phyloP scores from a whole-genome alignment of 2,797 vertebrate genomes.

The Eupleurogrammus muticus region DNA sequence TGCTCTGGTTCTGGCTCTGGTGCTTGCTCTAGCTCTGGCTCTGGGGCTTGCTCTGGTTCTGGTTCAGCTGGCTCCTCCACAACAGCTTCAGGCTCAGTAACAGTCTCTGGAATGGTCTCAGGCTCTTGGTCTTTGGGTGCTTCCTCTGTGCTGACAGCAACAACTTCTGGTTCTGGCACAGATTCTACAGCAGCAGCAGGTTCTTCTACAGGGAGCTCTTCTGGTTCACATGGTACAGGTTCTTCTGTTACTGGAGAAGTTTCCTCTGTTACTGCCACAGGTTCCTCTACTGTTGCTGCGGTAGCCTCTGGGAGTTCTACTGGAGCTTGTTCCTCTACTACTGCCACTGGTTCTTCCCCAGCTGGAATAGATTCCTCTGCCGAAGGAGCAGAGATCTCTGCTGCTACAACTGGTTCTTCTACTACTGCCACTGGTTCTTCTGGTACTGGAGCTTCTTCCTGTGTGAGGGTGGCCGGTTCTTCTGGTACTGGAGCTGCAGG shows the following conservation, averaged over 20 bases:
- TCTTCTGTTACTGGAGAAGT: slow-evolving; percentile 29
- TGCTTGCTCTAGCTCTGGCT: slow-evolving; percentile 15
- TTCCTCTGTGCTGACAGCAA: slow-evolving; percentile 38
- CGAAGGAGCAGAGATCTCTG: slow-evolving; percentile 6
- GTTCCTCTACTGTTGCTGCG: slow-evolving; percentile 15
- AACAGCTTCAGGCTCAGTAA: slow-evolving; percentile 47
- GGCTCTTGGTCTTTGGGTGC: slow-evolving; percentile 39
- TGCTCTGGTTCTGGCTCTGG: slow-evolving; percentile 12
- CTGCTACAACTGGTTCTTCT: slow-evolving; percentile 15
- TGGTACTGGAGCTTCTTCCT: slow-evolving; percentile 4
- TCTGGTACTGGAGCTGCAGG: slow-evolving; percentile 12
- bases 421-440: slow-evolving; percentile 17
- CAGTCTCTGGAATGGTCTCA: slow-evolving; percentile 49
- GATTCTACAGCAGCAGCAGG: slow-evolving; percentile 35
- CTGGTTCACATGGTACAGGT: slow-evolving; percentile 25
- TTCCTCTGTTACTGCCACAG: slow-evolving; percentile 22
- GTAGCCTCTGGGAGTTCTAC: background rate
- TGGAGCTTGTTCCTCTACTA: slow-evolving; percentile 14
- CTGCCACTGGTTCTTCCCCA: slow-evolving; percentile 15
- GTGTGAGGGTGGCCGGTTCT: slow-evolving; percentile 21
- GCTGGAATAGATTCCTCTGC: slow-evolving; percentile 2
- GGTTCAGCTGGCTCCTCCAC: slow-evolving; percentile 37
- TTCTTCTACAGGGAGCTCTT: slow-evolving; percentile 43
- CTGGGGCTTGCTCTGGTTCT: slow-evolving; percentile 32
- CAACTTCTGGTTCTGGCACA: slow-evolving; percentile 46